A percentile compares a stretch with the other conserved stretches of the same genome.
Evolutionary conservation across 2,113 vertebrate genomes (phyloP).

Genomic region (Sorex araneus): DNA sequence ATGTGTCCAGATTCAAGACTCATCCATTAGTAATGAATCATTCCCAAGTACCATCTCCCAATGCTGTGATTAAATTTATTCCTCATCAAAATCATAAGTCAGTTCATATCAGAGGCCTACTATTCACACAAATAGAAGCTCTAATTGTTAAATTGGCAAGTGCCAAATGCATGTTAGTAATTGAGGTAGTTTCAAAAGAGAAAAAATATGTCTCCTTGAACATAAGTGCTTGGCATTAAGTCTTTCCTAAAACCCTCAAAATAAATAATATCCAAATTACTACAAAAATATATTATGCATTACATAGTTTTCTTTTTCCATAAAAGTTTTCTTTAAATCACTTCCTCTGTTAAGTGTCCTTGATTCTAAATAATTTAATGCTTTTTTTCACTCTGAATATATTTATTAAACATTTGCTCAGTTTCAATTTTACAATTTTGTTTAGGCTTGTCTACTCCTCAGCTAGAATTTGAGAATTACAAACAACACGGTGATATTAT

Average conservation of each 20-base stretch:
- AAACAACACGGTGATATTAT: not conserved
- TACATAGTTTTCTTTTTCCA: slow-evolving; percentile 17
- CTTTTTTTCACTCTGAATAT: not conserved
- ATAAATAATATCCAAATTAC: slow-evolving; percentile 22
- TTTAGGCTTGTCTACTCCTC: not conserved
- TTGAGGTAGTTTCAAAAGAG: slow-evolving; percentile 47
- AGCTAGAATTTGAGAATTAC: slow-evolving; percentile 22
- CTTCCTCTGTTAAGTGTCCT: not conserved
- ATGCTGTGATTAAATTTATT: slow-evolving; percentile 5
- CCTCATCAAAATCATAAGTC: slow-evolving; percentile 32
- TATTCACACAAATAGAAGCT: slow-evolving; percentile 29
- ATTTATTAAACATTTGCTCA: slow-evolving; percentile 6
- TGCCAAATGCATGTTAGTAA: slow-evolving; percentile 46
- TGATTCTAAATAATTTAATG: slow-evolving; percentile 38
- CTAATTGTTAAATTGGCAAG: slow-evolving; percentile 25
- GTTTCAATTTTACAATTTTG: not conserved
- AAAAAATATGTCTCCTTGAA: not conserved
- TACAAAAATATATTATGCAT: not conserved
- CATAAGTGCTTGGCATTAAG: slow-evolving; percentile 39
- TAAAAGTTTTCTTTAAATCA: slow-evolving; percentile 8
- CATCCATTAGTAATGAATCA: not conserved
- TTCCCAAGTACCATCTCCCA: not conserved
- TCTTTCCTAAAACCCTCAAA: slow-evolving; percentile 32
- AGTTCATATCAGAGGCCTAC: not conserved
- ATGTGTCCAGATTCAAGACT: not conserved